These are phyloP conservation scores for Saturnia pavonia DNA, from an alignment of 2,888 invertebrate genomes.

Conservation along the genomic window DNA sequence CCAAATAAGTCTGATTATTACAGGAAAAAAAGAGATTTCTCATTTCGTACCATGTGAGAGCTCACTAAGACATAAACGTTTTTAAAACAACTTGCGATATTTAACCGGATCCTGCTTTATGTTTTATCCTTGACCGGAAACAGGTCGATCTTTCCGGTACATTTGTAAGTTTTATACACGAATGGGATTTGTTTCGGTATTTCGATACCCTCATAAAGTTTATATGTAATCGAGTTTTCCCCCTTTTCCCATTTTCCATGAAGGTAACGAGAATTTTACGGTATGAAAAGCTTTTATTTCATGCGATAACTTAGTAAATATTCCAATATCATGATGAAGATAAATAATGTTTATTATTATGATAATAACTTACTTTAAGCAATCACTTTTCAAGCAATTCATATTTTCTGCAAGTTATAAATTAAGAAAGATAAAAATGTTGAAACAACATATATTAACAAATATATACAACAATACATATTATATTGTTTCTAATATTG, in stretches of 20 bases:
- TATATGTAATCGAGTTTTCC: constrained; percentile 13
- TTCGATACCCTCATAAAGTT: constrained; percentile 14
- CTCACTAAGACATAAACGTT: background rate
- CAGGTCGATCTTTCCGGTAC: constrained; percentile 33
- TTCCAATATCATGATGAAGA: background rate
- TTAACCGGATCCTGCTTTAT: constrained; percentile 36
- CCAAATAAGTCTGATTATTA: too few relatives aligned
- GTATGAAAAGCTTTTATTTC: background rate
- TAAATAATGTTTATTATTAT: background rate
- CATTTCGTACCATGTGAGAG: background rate
- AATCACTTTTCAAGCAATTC: too few relatives aligned
- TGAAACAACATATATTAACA: too few relatives aligned
- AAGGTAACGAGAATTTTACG: background rate
- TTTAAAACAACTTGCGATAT: constrained; percentile 9
- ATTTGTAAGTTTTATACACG: constrained; percentile 35
- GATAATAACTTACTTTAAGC: background rate
- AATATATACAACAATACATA: too few relatives aligned
- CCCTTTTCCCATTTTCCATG: constrained; percentile 6
- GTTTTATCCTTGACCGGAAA: constrained; percentile 37
- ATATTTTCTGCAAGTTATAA: too few relatives aligned
- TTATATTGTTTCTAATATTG: too few relatives aligned
- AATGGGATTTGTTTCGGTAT: constrained; percentile 22
- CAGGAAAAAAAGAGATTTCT: too few relatives aligned
- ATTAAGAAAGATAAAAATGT: too few relatives aligned
- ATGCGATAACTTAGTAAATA: background rate